Base-by-base conservation (phyloP, 2,888 invertebrate genomes). In the Penaeus monodon region DNA sequence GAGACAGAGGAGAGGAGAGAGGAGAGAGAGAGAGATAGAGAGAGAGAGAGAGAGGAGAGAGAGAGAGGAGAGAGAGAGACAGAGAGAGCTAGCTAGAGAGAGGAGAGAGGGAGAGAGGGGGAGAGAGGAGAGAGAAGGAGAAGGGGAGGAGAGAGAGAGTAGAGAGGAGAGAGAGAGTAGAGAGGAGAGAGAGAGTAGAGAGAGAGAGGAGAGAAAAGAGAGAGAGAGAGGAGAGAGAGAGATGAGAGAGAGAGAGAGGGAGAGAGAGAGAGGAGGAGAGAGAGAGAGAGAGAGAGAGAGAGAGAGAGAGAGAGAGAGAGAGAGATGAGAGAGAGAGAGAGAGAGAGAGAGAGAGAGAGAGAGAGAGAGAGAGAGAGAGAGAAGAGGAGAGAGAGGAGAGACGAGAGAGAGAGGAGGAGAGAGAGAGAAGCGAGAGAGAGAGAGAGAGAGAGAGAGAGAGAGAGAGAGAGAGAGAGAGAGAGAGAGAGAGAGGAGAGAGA, bases 401-500 rank as follows among this genome's bases (percentile, higher is more conserved):
- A 10, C 2, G 22, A 12, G 33, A 38, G 33, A 38, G 33, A 38
- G 33, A 38, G 33, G 6, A 6, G 6, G 33, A 38, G 33, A 38
- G 33, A 38, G 33, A 38, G 33, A 3, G 33, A 38, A 38, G 33
- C 3, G 33, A 38, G 33, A 38, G 33, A 38, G 33, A 38, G 33
- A 38, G 33, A 38, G 33, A 38, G 66, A 66, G 66, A 66, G 66
- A 66, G 66, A 66, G 66, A 66, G 66, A 66, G 66, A 66, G 66
- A 66, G 66, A 66, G 6, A 6, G 66, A 6, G 66, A 6, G 66
- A 6, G 66, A 66, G 66, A 66, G 6, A 66, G 66, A 66, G 66
- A n/a, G 6, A 66, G 24, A 66, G 66, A 66, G 6, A 66, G 66
- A 66, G 66, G 66, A 66, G 66, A 66, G 66, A 66, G 66, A n/a